These are phyloP conservation scores for Catagonus wagneri DNA, from an alignment of 2,113 vertebrate genomes.

Conservation along the genomic window DNA sequence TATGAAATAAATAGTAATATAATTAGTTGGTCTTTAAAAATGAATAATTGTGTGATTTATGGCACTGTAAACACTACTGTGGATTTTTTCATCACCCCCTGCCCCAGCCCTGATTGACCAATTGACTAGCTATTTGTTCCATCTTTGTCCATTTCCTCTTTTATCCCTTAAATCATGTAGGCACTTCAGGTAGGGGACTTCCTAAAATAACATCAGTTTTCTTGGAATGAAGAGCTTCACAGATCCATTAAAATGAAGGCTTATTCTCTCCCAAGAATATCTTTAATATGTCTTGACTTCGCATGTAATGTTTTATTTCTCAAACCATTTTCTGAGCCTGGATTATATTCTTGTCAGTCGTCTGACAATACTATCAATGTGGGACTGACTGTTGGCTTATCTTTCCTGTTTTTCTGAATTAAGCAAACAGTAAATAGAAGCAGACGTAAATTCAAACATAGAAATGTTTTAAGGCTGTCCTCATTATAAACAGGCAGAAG, in stretches of 20 bases:
- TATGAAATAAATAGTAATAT: too few species aligned
- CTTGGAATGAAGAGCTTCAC: conserved; percentile 47
- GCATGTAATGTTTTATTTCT: conserved; percentile 29
- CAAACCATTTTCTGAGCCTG: not conserved
- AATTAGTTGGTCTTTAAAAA: conserved; percentile 11
- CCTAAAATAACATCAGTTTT: conserved; percentile 22
- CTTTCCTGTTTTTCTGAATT: conserved; percentile 8
- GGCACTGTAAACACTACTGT: not conserved
- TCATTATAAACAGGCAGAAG: not conserved
- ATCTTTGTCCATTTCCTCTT: not conserved
- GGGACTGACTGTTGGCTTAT: not conserved
- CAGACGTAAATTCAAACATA: conserved; percentile 21
- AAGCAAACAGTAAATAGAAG: not conserved
- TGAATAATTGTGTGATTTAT: conserved; percentile 4
- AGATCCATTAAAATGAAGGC: not conserved
- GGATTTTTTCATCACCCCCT: not conserved
- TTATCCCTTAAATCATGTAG: conserved; percentile 31
- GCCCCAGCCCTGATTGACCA: too few species aligned
- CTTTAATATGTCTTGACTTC: not conserved
- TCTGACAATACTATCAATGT: not conserved
- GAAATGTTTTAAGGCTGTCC: not conserved
- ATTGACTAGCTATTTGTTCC: conserved; percentile 8
- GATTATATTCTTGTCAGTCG: not conserved
- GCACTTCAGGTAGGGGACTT: not conserved
- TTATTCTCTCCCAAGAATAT: conserved; percentile 29